Evolutionary conservation across 2,888 invertebrate genomes (phyloP).

Genomic region (Tinea pellionella): DNA sequence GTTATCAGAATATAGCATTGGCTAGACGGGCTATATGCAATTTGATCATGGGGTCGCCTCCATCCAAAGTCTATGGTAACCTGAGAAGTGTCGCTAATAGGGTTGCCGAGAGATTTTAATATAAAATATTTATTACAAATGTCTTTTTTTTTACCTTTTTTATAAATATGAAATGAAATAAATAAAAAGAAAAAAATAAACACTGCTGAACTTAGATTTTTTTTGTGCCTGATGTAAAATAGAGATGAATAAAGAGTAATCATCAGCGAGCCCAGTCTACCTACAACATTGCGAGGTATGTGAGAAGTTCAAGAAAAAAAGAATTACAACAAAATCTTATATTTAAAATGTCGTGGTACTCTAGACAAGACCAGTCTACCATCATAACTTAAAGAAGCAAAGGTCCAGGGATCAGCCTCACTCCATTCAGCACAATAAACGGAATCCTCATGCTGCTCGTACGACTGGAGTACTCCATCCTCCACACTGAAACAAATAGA

Average conservation of each 20-base stretch:
- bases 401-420: conserved; percentile 97
- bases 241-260: too few relatives aligned
- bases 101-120: conserved; percentile 81
- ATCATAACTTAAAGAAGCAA: conserved; percentile 98
- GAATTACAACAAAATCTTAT: conserved; percentile 85
- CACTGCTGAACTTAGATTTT: too few relatives aligned
- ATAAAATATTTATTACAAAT: conserved; percentile 17
- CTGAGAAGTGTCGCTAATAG: conserved; percentile 87
- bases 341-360: conserved; percentile 94
- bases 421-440: conserved; percentile 99
- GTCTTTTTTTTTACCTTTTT: conserved; percentile 21
- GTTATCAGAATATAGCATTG: conserved; percentile 95
- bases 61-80: conserved; percentile 97
- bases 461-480: conserved; percentile 91
- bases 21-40: conserved; percentile 96
- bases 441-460: conserved; percentile 97
- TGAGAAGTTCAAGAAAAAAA: neutral
- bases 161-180: too few relatives aligned
- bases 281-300: neutral
- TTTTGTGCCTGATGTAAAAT: too few relatives aligned
- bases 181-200: too few relatives aligned
- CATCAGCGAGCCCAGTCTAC: too few relatives aligned
- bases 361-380: conserved; percentile 93
- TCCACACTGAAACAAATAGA: conserved; percentile 62
- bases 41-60: conserved; percentile 95